phyloP scores from a whole-genome alignment of 2,797 vertebrate genomes.

The Pipistrellus pipistrellus region DNA sequence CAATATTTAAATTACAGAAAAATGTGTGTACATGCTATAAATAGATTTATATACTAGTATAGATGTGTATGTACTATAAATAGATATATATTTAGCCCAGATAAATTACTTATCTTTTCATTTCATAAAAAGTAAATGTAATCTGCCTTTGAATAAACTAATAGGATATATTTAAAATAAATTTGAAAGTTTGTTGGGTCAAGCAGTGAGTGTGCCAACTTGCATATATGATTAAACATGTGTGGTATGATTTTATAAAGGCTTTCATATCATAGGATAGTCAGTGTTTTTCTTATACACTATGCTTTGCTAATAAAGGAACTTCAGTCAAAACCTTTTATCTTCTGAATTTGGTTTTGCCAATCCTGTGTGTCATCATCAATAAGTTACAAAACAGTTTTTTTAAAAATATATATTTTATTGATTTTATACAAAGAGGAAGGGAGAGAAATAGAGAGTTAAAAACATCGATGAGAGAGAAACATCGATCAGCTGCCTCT shows the following conservation, averaged over 20 bases:
- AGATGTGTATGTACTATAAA: neutral
- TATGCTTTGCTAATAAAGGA: neutral
- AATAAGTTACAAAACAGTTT: neutral
- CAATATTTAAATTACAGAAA: constrained; percentile 41
- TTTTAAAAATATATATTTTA: neutral
- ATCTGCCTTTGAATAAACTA: constrained; percentile 19
- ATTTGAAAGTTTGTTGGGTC: neutral
- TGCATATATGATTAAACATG: neutral
- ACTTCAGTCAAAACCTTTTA: neutral
- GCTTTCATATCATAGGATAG: neutral
- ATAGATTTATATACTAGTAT: constrained; percentile 5
- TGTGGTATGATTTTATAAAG: neutral
- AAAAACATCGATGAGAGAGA: too few species aligned
- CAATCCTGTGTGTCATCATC: neutral
- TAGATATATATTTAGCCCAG: neutral
- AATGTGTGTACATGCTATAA: neutral
- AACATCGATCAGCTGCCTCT: too few species aligned
- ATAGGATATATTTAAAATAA: neutral
- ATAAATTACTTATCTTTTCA: constrained; percentile 36
- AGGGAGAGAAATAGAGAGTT: too few species aligned
- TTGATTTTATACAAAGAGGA: too few species aligned
- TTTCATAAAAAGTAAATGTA: constrained; percentile 32
- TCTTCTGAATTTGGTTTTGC: neutral
- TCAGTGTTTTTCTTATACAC: neutral
- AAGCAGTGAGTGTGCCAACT: neutral